These are phyloP conservation scores for Heliothis subflexa DNA, from an alignment of 1,140 invertebrate genomes.

Conservation along the genomic window DNA sequence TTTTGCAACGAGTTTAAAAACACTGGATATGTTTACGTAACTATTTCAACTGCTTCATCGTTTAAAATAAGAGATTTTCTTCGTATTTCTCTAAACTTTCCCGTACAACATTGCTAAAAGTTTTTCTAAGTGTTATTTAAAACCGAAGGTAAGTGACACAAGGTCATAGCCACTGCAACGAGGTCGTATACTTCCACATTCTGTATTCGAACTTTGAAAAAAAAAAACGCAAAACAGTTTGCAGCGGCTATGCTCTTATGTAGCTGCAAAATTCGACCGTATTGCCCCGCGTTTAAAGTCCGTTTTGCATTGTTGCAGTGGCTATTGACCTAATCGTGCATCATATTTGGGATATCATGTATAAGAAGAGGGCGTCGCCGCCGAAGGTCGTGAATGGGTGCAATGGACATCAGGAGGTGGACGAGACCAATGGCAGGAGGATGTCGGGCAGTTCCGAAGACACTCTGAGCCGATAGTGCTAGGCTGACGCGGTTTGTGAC, in stretches of 20 bases:
- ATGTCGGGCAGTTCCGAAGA: conserved; percentile 82
- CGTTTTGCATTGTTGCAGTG: conserved; percentile 93
- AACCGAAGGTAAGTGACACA: conserved; percentile 66
- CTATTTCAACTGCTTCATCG: no score
- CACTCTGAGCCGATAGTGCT: conserved; percentile 81
- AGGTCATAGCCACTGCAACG: conserved; percentile 85
- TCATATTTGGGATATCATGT: conserved; percentile 98
- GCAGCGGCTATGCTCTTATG: conserved; percentile 83
- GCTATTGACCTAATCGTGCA: conserved; percentile 99
- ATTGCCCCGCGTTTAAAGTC: conserved; percentile 56
- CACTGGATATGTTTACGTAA: no score
- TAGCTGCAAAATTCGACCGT: conserved; percentile 73
- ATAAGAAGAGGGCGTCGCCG: conserved; percentile 86
- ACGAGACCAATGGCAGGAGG: conserved; percentile 65
- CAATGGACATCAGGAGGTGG: conserved; percentile 86
- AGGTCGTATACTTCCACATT: conserved; percentile 54
- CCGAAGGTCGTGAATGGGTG: conserved; percentile 66
- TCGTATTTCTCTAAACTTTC: background rate
- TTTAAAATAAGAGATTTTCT: background rate
- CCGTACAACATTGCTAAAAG: background rate
- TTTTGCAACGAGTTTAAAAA: no score
- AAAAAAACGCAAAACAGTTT: conserved; percentile 56
- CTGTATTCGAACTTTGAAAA: conserved; percentile 43
- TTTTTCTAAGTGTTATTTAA: conserved; percentile 22
- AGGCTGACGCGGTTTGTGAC: conserved; percentile 23